These are phyloP conservation scores for Columba janthina DNA, from an alignment of 2,113 vertebrate species.

Conservation along the genomic window DNA sequence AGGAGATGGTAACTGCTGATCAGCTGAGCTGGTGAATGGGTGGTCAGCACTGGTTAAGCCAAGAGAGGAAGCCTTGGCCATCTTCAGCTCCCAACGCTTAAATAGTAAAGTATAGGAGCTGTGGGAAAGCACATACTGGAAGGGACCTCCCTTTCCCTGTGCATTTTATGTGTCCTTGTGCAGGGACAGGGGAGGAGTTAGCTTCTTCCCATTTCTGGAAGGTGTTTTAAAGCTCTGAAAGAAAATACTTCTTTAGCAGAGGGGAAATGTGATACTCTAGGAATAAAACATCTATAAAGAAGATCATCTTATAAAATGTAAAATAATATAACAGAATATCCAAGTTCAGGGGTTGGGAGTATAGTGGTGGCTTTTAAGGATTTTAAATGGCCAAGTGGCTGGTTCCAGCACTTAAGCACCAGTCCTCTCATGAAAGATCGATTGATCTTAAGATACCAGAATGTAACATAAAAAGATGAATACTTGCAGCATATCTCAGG, in stretches of 20 bases:
- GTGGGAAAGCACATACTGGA: neutral
- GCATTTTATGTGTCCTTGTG: neutral
- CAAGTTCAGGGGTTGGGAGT: neutral
- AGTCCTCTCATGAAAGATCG: neutral
- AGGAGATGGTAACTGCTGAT: neutral
- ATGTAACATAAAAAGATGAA: neutral
- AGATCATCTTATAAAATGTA: neutral
- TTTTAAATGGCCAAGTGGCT: neutral
- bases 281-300: neutral
- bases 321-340: neutral
- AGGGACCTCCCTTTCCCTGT: no score
- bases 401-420: neutral
- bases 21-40: neutral
- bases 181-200: neutral
- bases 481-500: neutral
- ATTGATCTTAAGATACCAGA: neutral
- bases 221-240: neutral
- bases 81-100: neutral
- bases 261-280: neutral
- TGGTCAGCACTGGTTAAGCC: accelerated
- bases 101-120: neutral
- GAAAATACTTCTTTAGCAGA: neutral
- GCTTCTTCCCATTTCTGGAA: neutral
- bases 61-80: neutral
- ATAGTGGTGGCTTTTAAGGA: neutral